Evolutionary conservation across 2,113 vertebrate species (phyloP).

Genomic region (Cephalopterus ornatus): DNA sequence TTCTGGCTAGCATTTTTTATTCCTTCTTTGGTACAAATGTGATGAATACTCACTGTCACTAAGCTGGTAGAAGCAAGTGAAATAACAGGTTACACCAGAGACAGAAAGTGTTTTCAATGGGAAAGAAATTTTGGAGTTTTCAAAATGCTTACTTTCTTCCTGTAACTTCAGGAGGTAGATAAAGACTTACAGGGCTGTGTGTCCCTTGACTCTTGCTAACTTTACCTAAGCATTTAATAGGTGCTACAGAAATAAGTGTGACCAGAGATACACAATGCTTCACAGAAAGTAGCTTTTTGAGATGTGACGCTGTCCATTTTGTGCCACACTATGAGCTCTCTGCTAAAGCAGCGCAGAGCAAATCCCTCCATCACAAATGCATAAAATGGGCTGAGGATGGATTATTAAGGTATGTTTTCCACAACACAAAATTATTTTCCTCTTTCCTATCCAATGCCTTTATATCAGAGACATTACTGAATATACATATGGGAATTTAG

Average conservation of each 20-base stretch:
- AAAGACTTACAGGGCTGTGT: background rate
- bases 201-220: background rate
- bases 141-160: background rate
- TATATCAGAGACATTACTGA: background rate
- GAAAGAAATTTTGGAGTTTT: background rate
- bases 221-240: background rate
- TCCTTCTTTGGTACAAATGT: background rate
- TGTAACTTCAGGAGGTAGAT: background rate
- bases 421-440: background rate
- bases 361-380: background rate
- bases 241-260: background rate
- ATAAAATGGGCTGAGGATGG: background rate
- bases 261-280: background rate
- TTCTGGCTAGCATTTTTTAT: background rate
- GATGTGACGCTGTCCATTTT: background rate
- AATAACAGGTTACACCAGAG: background rate
- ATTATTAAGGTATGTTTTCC: background rate
- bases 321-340: background rate
- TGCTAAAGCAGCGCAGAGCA: background rate
- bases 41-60: background rate
- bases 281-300: background rate
- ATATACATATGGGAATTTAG: constrained; percentile 21
- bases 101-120: background rate
- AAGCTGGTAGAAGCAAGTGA: background rate
- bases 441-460: background rate